Evolutionary conservation across 1,140 invertebrate genomes (phyloP).

Genomic region (Drosophila hydei): DNA sequence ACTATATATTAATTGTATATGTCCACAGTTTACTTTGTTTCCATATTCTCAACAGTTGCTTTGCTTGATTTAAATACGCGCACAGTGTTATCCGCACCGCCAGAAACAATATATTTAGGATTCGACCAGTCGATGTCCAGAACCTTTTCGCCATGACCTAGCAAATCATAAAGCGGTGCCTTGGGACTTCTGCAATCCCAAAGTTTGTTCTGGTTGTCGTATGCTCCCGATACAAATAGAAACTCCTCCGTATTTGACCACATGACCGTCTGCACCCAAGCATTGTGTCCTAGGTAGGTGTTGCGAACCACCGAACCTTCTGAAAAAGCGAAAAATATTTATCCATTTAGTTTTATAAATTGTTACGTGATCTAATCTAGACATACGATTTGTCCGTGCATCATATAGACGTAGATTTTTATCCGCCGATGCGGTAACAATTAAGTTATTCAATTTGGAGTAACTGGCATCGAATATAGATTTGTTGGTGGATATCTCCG

Average conservation of each 20-base stretch:
- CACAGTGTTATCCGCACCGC: conserved; percentile 96
- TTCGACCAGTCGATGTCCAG: conserved; percentile 97
- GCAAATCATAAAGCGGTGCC: conserved; percentile 95
- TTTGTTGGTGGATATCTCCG: conserved; percentile 94
- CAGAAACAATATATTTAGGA: conserved; percentile 93
- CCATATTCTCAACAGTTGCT: conserved; percentile 52
- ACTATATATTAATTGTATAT: conserved; percentile 19
- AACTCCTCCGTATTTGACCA: conserved; percentile 95
- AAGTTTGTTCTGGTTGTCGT: conserved; percentile 95
- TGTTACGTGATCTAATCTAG: background rate
- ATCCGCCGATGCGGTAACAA: conserved; percentile 95
- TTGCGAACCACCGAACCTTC: conserved; percentile 94
- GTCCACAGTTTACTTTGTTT: conserved; percentile 50
- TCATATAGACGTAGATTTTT: conserved; percentile 96
- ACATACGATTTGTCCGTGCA: conserved; percentile 92
- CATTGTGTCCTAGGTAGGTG: conserved; percentile 94
- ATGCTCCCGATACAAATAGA: conserved; percentile 96
- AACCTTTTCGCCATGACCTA: conserved; percentile 97
- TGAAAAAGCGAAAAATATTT: conserved; percentile 70
- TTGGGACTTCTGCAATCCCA: conserved; percentile 98
- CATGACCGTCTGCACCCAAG: conserved; percentile 95
- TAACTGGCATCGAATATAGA: conserved; percentile 94
- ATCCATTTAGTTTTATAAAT: background rate
- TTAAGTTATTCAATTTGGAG: conserved; percentile 89
- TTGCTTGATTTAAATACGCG: conserved; percentile 92